phyloP scores from a whole-genome alignment of 2,113 vertebrate genomes.

The Nannospalax galili region DNA sequence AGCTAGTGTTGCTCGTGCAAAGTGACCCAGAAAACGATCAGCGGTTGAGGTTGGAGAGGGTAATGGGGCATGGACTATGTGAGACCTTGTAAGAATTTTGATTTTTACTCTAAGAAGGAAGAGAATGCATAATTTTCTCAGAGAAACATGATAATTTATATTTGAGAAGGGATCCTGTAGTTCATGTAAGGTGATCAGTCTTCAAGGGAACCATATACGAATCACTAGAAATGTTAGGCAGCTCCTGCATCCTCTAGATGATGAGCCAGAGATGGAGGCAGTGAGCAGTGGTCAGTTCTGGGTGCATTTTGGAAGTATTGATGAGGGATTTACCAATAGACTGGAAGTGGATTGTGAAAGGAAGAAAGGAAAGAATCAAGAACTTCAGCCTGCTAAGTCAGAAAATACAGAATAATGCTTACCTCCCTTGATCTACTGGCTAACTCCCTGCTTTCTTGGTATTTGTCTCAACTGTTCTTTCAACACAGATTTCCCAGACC shows the following conservation, averaged over 20 bases:
- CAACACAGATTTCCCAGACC: background rate
- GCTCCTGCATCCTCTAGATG: background rate
- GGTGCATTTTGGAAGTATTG: background rate
- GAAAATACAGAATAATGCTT: background rate
- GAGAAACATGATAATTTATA: background rate
- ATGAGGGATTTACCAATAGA: background rate
- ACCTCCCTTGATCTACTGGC: background rate
- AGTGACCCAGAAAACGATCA: background rate
- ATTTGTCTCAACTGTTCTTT: constrained; percentile 10
- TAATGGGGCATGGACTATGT: background rate
- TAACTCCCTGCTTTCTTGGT: background rate
- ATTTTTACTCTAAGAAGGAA: background rate
- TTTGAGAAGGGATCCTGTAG: background rate
- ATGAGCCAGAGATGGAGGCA: background rate
- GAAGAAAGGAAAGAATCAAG: background rate
- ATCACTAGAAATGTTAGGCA: background rate
- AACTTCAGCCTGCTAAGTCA: background rate
- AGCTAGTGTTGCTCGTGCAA: background rate
- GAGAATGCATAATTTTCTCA: background rate
- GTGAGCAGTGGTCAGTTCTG: background rate
- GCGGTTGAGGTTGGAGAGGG: background rate
- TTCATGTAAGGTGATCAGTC: background rate
- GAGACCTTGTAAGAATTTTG: background rate
- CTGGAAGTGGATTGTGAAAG: background rate
- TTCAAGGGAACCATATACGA: background rate